Percentiles rank a stretch among this genome's conserved stretches.
These are phyloP conservation scores for Fragum sueziense DNA, from an alignment of 2,888 invertebrate genomes.

Conservation along the genomic window DNA sequence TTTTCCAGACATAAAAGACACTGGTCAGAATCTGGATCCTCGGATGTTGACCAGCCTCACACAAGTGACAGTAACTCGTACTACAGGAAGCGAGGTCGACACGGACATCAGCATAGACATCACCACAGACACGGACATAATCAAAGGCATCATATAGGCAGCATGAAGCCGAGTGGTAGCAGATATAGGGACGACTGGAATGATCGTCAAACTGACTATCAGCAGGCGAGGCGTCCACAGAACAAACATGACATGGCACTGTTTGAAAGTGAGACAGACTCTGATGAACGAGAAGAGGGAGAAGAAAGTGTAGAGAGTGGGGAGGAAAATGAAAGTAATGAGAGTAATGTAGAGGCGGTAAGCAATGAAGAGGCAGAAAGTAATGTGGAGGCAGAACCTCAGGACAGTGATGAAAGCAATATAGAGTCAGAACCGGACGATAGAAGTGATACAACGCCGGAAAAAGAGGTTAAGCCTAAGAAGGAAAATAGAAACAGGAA, in stretches of 20 bases:
- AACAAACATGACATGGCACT: background rate
- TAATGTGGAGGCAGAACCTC: background rate
- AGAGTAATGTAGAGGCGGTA: background rate
- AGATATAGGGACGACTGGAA: background rate
- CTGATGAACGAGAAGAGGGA: conserved; percentile 11
- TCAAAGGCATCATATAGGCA: background rate
- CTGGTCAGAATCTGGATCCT: conserved; percentile 5
- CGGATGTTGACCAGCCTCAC: background rate
- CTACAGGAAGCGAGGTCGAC: background rate
- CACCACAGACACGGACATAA: background rate
- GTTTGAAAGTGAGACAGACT: conserved; percentile 12
- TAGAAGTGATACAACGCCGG: background rate
- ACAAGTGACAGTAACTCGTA: background rate
- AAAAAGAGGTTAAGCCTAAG: background rate
- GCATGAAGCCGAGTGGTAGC: background rate
- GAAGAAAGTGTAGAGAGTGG: background rate
- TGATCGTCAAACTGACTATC: background rate
- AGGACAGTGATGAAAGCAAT: conserved; percentile 19
- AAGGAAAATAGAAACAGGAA: conserved; percentile 23
- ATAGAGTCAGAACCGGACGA: background rate
- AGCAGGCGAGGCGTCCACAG: background rate
- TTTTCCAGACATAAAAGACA: background rate
- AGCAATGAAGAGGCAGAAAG: background rate
- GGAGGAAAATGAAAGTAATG: conserved; percentile 20
- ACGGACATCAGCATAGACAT: background rate